Evolutionary conservation across 2,797 vertebrate species (phyloP).

Genomic region (Cetoscarus ocellatus): DNA sequence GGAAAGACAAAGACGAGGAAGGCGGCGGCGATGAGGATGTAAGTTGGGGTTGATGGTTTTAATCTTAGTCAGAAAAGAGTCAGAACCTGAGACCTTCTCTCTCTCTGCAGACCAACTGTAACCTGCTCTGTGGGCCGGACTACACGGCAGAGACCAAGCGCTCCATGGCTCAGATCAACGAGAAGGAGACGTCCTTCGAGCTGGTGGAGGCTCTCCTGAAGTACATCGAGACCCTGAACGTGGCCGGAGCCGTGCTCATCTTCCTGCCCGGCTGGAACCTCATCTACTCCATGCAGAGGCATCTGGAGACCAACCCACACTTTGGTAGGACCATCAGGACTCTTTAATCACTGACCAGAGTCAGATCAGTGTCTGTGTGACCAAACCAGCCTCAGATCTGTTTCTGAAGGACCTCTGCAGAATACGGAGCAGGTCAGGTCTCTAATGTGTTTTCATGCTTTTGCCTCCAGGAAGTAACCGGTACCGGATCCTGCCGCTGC

Average conservation of each 20-base stretch:
- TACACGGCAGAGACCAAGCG: constrained; percentile 90
- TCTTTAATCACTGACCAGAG: too few species aligned
- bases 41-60: neutral
- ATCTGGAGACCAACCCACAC: constrained; percentile 93
- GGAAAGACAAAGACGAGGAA: constrained; percentile 95
- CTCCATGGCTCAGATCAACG: constrained; percentile 92
- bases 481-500: constrained; percentile 92
- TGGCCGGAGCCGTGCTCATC: constrained; percentile 91
- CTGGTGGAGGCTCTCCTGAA: constrained; percentile 93
- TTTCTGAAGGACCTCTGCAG: too few species aligned
- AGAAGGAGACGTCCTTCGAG: constrained; percentile 96
- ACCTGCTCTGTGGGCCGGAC: constrained; percentile 88
- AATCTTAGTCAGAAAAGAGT: neutral
- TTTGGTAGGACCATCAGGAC: constrained; percentile 85
- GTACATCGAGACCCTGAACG: constrained; percentile 93
- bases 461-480: constrained; percentile 83
- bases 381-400: too few species aligned
- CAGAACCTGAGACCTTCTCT: neutral
- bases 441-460: neutral
- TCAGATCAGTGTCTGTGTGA: too few species aligned
- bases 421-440: too few species aligned
- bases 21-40: constrained; percentile 78
- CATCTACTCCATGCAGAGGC: constrained; percentile 96
- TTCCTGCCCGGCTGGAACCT: constrained; percentile 98
- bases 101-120: constrained; percentile 91